phyloP scores from a whole-genome alignment of 2,888 invertebrate genomes.

The Laothoe populi region DNA sequence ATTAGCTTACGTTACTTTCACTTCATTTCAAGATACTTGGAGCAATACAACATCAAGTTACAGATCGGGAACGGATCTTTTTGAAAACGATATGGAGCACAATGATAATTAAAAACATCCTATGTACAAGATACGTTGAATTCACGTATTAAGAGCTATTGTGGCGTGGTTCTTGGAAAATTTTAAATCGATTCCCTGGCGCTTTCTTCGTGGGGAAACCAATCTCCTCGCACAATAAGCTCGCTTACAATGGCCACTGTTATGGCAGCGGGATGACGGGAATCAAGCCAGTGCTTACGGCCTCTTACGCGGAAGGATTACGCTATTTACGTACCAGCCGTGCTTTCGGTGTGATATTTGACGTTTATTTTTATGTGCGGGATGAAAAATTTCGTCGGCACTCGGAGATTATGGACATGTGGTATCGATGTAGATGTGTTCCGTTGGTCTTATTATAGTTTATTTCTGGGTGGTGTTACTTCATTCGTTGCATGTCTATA shows the following conservation, averaged over 20 bases:
- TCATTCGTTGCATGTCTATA: not conserved
- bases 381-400: constrained; percentile 20
- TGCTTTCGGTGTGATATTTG: constrained; percentile 31
- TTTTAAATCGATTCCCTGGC: constrained; percentile 80
- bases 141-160: constrained; percentile 72
- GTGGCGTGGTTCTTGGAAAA: constrained; percentile 73
- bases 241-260: constrained; percentile 70
- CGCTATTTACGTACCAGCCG: constrained; percentile 62
- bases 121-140: constrained; percentile 61
- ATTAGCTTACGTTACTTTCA: too few relatives aligned
- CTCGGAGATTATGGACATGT: constrained; percentile 17
- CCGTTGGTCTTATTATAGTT: not conserved
- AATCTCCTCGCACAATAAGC: constrained; percentile 79
- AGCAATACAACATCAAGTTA: not conserved
- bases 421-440: constrained; percentile 1
- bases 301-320: constrained; percentile 68
- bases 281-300: constrained; percentile 65
- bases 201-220: constrained; percentile 75
- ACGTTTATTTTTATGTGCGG: constrained; percentile 31
- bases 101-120: constrained; percentile 52
- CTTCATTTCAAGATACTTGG: not conserved
- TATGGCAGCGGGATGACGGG: constrained; percentile 65
- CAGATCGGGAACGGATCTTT: not conserved
- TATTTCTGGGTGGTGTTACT: not conserved
- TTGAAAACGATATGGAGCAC: constrained; percentile 17